Conservation (phyloP, 1,140 invertebrate species). For the Trissolcus basalis region DNA sequence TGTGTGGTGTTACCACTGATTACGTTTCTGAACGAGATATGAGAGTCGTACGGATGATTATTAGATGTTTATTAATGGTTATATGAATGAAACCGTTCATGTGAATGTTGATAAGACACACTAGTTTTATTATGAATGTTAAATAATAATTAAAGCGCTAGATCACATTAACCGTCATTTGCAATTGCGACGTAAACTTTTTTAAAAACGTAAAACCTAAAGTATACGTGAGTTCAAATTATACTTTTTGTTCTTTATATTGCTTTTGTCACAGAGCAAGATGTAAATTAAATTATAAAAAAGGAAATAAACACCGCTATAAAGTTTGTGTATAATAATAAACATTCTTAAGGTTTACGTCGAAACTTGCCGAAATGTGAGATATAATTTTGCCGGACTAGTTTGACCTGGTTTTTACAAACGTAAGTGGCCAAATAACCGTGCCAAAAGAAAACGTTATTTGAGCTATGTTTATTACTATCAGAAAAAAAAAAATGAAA, state of each 20-base stretch:
- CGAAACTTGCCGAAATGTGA: conserved; percentile 30
- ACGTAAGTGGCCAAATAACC: conserved; percentile 49
- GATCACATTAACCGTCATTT: conserved; percentile 19
- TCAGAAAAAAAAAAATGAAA: not conserved
- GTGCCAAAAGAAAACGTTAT: conserved; percentile 46
- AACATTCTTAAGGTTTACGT: conserved; percentile 24
- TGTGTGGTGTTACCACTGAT: conserved; percentile 7
- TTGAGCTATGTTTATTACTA: conserved; percentile 36
- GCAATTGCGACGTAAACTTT: conserved; percentile 23
- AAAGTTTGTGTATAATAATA: conserved; percentile 5
- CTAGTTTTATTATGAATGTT: conserved; percentile 62
- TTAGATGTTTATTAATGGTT: conserved; percentile 46
- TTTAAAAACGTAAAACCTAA: not conserved
- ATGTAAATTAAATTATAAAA: conserved; percentile 9
- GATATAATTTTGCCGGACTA: conserved; percentile 45
- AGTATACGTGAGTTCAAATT: not conserved
- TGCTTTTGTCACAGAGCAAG: not conserved
- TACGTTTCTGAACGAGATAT: conserved; percentile 24
- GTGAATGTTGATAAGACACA: conserved; percentile 39
- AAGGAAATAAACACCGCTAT: too few relatives aligned
- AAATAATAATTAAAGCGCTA: conserved; percentile 34
- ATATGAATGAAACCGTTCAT: conserved; percentile 27
- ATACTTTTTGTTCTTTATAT: not conserved
- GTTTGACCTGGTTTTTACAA: conserved; percentile 41
- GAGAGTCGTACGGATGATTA: conserved; percentile 8